Evolutionary conservation across 2,113 vertebrate species (phyloP), one percentile per base, ranked within the genome.

Genomic region (Theristicus caerulescens): DNA sequence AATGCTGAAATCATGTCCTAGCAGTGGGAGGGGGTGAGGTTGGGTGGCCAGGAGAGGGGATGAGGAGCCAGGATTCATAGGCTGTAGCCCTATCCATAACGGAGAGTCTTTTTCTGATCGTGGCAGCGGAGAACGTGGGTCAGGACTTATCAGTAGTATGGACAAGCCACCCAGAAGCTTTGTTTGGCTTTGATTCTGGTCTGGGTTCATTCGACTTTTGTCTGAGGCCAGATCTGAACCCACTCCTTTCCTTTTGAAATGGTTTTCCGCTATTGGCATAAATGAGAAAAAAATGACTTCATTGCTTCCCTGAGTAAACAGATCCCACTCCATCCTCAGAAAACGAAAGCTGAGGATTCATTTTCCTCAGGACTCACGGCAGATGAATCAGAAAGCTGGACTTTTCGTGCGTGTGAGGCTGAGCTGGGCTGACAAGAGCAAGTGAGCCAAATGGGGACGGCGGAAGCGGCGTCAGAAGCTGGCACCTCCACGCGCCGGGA

Each of bases 211-310:
- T 95, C 9, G 9, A 2, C 69, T 94, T 95, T 85, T 5, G 82
- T 91, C 65, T 93, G 77, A 92, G 66, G 72, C 78, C 55, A 86
- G 66, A 85, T 96, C 84, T 2, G 5, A 82, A 81, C 88, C 73
- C 71, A 88, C 82, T 95, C 86, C 80, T 96, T 96, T 80, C 15
- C 61, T 71, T 97, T 93, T 96, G 93, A 95, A 94, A 96, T 67
- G 20, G 14, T 94, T 96, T 97, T 92, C 91, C 0, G 4, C 74
- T 96, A 57, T 61, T 77, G 72, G 78, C 86, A 58, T 77, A 86
- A 90, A 89, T 0, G n/a, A 90, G 78, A 77, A 88, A 88, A 90
- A 88, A 88, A 93, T 86, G 0, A 88, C 88, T 95, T 95, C 78
- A 91, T 96, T 82, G 51, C 80, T 36, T 95, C 18, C 0, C 34